phyloP scores from a whole-genome alignment of 1,140 invertebrate genomes.

The Apocrypta bakeri region DNA sequence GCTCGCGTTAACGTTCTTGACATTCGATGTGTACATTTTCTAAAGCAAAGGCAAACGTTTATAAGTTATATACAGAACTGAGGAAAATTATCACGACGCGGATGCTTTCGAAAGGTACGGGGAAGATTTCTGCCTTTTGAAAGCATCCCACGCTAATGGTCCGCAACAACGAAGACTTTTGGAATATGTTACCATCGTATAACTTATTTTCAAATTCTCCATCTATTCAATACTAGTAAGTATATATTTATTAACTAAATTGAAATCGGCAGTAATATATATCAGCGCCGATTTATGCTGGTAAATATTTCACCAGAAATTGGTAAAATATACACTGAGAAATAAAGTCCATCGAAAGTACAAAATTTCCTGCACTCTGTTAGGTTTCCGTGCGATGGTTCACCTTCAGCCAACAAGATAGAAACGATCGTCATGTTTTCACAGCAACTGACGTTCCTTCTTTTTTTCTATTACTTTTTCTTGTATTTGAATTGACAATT shows the following conservation, averaged over 20 bases:
- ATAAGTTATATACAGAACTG: neutral
- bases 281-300: neutral
- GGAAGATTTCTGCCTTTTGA: slow-evolving; percentile 69
- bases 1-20: neutral
- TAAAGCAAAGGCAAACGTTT: neutral
- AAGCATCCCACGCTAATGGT: slow-evolving; percentile 66
- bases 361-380: no score
- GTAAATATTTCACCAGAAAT: no score
- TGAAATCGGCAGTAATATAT: neutral
- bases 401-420: no score
- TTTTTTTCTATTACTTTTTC: no score
- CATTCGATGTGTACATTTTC: no score
- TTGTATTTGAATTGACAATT: no score
- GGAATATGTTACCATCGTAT: slow-evolving; percentile 31
- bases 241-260: slow-evolving; percentile 16
- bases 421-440: no score
- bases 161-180: slow-evolving; percentile 35
- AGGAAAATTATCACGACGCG: slow-evolving; percentile 46
- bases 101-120: slow-evolving; percentile 74
- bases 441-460: no score
- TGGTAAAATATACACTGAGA: no score
- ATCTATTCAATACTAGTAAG: slow-evolving; percentile 7
- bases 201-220: slow-evolving; percentile 6
- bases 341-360: no score
- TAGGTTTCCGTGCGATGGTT: no score